These are phyloP conservation scores for Mellilla xanthometata DNA, from an alignment of 2,888 invertebrate genomes.

Conservation along the genomic window DNA sequence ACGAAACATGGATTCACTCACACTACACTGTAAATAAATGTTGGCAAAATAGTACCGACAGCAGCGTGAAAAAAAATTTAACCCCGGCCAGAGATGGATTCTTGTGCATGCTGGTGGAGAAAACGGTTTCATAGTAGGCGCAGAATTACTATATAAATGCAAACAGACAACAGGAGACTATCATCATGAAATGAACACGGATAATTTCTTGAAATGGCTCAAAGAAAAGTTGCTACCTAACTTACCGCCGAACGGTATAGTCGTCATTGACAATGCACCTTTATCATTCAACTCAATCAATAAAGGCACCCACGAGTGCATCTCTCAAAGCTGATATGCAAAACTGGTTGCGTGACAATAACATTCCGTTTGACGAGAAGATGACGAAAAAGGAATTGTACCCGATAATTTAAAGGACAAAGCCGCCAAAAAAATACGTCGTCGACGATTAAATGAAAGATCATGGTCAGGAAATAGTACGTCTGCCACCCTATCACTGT, in stretches of 20 bases:
- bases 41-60: constrained; percentile 30
- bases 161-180: constrained; percentile 28
- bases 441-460: constrained; percentile 22
- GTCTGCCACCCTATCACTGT: constrained; percentile 29
- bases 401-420: constrained; percentile 13
- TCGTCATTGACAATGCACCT: constrained; percentile 30
- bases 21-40: constrained; percentile 29
- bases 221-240: constrained; percentile 34
- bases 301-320: constrained; percentile 12
- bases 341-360: constrained; percentile 26
- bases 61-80: constrained; percentile 22
- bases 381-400: constrained; percentile 26
- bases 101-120: constrained; percentile 30
- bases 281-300: constrained; percentile 24
- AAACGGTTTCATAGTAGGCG: constrained; percentile 27
- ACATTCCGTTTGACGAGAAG: constrained; percentile 24
- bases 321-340: constrained; percentile 22
- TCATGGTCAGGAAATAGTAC: constrained; percentile 28
- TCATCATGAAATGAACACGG: constrained; percentile 28
- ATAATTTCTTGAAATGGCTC: constrained; percentile 30
- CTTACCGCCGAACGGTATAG: constrained; percentile 27
- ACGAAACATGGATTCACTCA: constrained; percentile 16
- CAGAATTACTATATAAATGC: constrained; percentile 28
- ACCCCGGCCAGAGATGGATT: constrained; percentile 28
- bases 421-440: constrained; percentile 27